Percentiles rank a stretch among this genome's conserved stretches.
phyloP scores from a whole-genome alignment of 2,888 invertebrate genomes.

The Pammene aurita region DNA sequence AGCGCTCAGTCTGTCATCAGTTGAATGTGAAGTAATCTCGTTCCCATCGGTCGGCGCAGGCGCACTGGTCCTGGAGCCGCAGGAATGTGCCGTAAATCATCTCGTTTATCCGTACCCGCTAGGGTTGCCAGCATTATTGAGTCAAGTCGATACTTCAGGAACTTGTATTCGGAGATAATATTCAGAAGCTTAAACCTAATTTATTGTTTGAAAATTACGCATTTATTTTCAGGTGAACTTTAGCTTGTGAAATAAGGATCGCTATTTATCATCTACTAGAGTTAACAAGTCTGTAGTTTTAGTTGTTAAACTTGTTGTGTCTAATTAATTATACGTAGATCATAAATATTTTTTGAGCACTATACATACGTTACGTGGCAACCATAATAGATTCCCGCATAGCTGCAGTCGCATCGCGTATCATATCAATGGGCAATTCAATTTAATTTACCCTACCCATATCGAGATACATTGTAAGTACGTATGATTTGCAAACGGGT shows the following conservation, averaged over 20 bases:
- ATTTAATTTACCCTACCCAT: constrained; percentile 30
- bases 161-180: neutral
- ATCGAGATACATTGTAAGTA: constrained; percentile 1
- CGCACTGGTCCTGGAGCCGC: constrained; percentile 58
- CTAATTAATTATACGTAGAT: too few relatives aligned
- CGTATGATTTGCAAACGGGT: constrained; percentile 9
- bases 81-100: constrained; percentile 79
- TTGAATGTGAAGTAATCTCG: constrained; percentile 68
- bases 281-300: too few relatives aligned
- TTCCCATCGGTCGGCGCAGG: constrained; percentile 64
- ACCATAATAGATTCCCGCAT: constrained; percentile 33
- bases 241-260: too few relatives aligned
- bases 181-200: neutral
- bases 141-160: neutral
- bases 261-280: too few relatives aligned
- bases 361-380: neutral
- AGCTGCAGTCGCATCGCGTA: constrained; percentile 27
- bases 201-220: neutral
- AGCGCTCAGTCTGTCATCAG: constrained; percentile 66
- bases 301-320: too few relatives aligned
- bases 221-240: neutral
- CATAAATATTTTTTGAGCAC: too few relatives aligned
- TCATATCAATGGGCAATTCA: constrained; percentile 36
- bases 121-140: constrained; percentile 39
- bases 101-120: constrained; percentile 51